These are phyloP conservation scores for Melitaea athalia DNA, from an alignment of 2,888 invertebrate species.

Conservation along the genomic window DNA sequence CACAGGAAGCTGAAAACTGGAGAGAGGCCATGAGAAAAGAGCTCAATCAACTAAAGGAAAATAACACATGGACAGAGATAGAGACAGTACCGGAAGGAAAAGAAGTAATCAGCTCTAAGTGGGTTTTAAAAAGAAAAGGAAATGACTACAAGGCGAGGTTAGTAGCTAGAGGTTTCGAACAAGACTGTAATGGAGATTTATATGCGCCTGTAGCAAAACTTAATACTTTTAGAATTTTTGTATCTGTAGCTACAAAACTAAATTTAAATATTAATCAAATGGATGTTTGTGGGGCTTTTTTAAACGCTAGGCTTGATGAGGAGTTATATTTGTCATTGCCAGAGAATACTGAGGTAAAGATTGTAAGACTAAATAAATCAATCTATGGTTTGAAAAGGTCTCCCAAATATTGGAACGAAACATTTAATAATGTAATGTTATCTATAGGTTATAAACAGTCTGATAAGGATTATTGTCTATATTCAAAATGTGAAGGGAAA, in stretches of 20 bases:
- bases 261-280: conserved; percentile 1
- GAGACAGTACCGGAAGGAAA: conserved; percentile 6
- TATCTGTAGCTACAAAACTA: conserved; percentile 10
- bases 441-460: neutral
- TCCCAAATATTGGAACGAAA: conserved; percentile 20
- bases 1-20: neutral
- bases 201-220: conserved; percentile 24
- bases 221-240: conserved; percentile 6
- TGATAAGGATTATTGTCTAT: no score
- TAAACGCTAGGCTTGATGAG: conserved; percentile 10
- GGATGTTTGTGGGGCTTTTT: conserved; percentile 17
- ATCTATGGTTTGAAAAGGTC: conserved; percentile 19
- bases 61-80: neutral
- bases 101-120: neutral
- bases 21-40: neutral
- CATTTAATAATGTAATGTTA: conserved; percentile 2
- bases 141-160: conserved; percentile 14
- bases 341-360: neutral
- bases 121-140: conserved; percentile 11
- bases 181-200: conserved; percentile 14
- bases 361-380: conserved; percentile 12
- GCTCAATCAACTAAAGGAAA: neutral
- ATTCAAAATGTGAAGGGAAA: no score
- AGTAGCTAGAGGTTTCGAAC: conserved; percentile 23
- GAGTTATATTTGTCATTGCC: neutral